Conservation (phyloP, 2,113 vertebrate species). For the Typhlomys cinereus region DNA sequence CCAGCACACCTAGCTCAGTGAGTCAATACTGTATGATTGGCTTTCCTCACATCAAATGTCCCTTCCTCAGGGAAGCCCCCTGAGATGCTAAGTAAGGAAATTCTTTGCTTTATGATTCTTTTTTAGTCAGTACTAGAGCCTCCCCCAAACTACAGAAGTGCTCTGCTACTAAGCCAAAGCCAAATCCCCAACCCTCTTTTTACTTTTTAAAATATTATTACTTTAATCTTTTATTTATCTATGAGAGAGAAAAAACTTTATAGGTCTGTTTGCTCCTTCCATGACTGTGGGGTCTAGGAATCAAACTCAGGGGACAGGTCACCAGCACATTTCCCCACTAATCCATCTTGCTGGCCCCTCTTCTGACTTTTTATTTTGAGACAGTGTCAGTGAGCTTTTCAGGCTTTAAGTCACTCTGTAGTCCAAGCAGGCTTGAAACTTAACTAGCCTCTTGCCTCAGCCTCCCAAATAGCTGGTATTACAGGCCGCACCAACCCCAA, state of each 20-base stretch:
- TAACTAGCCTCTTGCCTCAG: neutral
- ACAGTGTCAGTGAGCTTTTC: neutral
- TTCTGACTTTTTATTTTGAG: neutral
- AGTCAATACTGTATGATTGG: neutral
- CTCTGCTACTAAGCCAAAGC: neutral
- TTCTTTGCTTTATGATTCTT: neutral
- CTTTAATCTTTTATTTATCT: no score
- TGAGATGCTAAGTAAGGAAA: neutral
- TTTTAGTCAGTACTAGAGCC: neutral
- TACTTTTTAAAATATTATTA: no score
- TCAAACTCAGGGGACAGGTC: no score
- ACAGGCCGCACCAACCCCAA: neutral
- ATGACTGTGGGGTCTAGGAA: no score
- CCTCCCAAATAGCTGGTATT: neutral
- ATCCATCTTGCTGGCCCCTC: no score
- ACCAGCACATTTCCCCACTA: no score
- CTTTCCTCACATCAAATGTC: neutral
- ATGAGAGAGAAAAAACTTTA: no score
- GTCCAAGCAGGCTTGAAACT: neutral
- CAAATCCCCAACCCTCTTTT: neutral
- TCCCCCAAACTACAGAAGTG: neutral
- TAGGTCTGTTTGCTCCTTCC: no score
- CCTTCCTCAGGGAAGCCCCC: neutral
- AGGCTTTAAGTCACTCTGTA: neutral
- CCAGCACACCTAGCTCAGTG: neutral